Percentiles rank a stretch among this genome's conserved stretches.
Evolutionary conservation across 2,797 vertebrate genomes (phyloP).

Genomic region (Percopsis omiscomaycus): DNA sequence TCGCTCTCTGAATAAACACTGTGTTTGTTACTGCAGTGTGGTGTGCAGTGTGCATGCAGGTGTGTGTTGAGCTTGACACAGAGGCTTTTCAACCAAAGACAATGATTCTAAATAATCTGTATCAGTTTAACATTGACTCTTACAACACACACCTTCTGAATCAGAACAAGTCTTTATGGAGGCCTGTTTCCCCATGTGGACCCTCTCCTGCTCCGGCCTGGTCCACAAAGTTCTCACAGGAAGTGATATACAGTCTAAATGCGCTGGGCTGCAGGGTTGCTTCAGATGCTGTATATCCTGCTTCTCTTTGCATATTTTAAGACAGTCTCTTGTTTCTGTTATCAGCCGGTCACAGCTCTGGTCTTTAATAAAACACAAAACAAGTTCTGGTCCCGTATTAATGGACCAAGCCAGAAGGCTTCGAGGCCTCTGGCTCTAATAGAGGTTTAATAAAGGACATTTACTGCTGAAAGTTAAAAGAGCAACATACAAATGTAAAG

Average conservation of each 20-base stretch:
- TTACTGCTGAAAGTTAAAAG: too few relatives aligned
- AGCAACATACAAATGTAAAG: too few relatives aligned
- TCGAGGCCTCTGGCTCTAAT: too few relatives aligned
- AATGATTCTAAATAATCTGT: too few relatives aligned
- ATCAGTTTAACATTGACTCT: too few relatives aligned
- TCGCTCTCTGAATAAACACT: slow-evolving; percentile 8
- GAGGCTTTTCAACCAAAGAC: too few relatives aligned
- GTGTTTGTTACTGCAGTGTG: too few relatives aligned
- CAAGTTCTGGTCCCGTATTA: slow-evolving; percentile 30
- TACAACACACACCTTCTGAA: background rate
- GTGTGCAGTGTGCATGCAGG: too few relatives aligned
- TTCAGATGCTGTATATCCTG: slow-evolving; percentile 32
- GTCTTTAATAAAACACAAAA: slow-evolving; percentile 50
- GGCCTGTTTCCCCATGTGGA: slow-evolving; percentile 10
- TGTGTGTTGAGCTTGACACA: too few relatives aligned
- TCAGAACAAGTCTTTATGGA: too few relatives aligned
- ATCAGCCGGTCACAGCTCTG: slow-evolving; percentile 61
- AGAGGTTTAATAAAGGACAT: too few relatives aligned
- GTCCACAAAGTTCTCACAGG: slow-evolving; percentile 44
- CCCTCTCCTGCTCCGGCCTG: slow-evolving; percentile 11
- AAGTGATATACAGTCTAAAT: slow-evolving; percentile 42
- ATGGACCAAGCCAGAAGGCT: too few relatives aligned
- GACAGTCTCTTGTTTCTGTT: slow-evolving; percentile 53
- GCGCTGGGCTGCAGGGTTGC: background rate
- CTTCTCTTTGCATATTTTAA: slow-evolving; percentile 64